phyloP scores from a whole-genome alignment of 2,888 invertebrate species.

The Arge pagana region DNA sequence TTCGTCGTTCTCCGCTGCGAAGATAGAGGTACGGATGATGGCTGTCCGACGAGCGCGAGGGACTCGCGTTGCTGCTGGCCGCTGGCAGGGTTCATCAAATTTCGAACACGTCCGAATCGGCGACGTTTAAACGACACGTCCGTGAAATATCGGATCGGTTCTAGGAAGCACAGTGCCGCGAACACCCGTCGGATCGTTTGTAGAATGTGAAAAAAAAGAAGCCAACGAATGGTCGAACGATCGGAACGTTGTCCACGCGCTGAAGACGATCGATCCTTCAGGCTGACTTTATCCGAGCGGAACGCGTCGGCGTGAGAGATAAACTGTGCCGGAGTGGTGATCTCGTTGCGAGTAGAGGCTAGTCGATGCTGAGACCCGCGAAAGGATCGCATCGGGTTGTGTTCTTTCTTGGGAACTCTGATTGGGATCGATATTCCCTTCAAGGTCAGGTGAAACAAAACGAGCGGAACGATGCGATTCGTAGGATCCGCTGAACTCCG shows the following conservation, averaged over 20 bases:
- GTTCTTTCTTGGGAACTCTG: constrained; percentile 40
- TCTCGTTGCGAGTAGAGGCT: constrained; percentile 26
- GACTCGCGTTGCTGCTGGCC: too few relatives aligned
- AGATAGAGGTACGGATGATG: background rate
- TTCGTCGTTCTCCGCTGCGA: too few relatives aligned
- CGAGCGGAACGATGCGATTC: constrained; percentile 45
- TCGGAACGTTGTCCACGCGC: too few relatives aligned
- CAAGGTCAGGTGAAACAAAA: constrained; percentile 46
- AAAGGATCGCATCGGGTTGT: constrained; percentile 43
- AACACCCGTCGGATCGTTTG: background rate
- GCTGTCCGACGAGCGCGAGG: background rate
- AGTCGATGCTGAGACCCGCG: constrained; percentile 29
- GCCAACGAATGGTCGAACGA: background rate
- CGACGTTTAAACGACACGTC: background rate
- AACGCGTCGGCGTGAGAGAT: background rate
- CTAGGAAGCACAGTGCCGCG: background rate
- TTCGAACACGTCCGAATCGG: background rate
- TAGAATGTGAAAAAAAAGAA: background rate
- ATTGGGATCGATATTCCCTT: constrained; percentile 50
- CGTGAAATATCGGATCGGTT: background rate
- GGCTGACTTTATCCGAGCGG: too few relatives aligned
- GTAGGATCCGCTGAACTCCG: constrained; percentile 34
- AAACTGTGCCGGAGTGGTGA: constrained; percentile 14
- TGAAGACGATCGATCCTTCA: too few relatives aligned
- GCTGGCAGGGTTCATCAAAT: constrained; percentile 1